Conservation (phyloP, 2,113 vertebrate genomes). For the Himantopus leucocephalus region DNA sequence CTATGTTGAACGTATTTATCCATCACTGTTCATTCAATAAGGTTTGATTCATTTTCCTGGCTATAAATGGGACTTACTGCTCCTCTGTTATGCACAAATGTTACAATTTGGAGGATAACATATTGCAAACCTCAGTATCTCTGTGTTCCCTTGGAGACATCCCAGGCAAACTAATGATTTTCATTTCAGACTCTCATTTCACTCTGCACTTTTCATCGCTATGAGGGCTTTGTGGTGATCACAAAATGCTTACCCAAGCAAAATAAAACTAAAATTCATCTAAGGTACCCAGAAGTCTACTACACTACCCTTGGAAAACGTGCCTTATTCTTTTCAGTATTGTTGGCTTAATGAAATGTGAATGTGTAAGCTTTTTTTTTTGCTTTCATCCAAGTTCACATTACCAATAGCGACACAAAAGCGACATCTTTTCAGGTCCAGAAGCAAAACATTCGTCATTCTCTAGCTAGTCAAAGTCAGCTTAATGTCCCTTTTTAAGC, state of each 20-base stretch:
- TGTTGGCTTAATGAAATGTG: neutral
- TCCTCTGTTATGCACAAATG: neutral
- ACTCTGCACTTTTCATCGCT: constrained; percentile 13
- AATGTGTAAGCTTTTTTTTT: neutral
- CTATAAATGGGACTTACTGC: neutral
- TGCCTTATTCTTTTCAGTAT: neutral
- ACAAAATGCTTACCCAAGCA: constrained; percentile 35
- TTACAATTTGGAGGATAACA: constrained; percentile 29
- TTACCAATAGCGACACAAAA: neutral
- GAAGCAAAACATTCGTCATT: neutral
- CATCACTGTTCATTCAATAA: neutral
- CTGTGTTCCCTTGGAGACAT: constrained; percentile 5
- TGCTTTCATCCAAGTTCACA: neutral
- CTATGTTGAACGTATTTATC: neutral
- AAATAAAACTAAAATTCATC: constrained; percentile 33
- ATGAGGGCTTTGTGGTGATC: constrained; percentile 9
- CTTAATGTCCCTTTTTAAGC: neutral
- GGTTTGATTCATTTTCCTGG: neutral
- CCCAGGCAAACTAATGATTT: constrained; percentile 38
- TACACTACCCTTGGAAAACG: neutral
- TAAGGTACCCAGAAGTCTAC: neutral
- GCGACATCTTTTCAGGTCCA: neutral
- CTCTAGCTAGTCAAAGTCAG: neutral
- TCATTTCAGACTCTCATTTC: constrained; percentile 47
- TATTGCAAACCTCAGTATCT: neutral